Conservation (phyloP, 2,797 vertebrate species). For the Gallinago solitaria region DNA sequence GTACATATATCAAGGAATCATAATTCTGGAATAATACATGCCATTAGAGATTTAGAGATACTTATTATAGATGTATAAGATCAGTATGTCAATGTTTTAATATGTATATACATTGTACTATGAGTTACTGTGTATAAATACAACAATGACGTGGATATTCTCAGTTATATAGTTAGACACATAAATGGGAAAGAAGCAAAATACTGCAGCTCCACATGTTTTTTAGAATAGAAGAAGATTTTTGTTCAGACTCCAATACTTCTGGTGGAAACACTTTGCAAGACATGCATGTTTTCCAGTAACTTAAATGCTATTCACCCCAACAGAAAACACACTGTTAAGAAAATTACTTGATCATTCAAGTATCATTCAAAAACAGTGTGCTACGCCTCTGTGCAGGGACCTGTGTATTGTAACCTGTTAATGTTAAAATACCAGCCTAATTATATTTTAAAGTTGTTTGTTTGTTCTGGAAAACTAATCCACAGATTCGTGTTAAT, state of each 20-base stretch:
- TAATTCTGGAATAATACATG: not conserved
- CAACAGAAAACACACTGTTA: constrained; percentile 55
- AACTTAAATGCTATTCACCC: constrained; percentile 67
- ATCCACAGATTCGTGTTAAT: not conserved
- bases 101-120: not conserved
- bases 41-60: not conserved
- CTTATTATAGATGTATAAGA: not conserved
- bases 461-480: constrained; percentile 25
- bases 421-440: not conserved
- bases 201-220: constrained; percentile 9
- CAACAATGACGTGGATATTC: not conserved
- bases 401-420: not conserved
- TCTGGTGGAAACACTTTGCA: constrained; percentile 73
- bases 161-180: not conserved
- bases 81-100: not conserved
- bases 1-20: not conserved
- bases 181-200: constrained; percentile 6
- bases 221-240: constrained; percentile 67
- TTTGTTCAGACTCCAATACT: constrained; percentile 69
- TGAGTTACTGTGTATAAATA: not conserved
- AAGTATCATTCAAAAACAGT: constrained; percentile 13
- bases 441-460: not conserved
- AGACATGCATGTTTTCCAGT: constrained; percentile 73
- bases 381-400: not conserved
- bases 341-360: constrained; percentile 36